These are phyloP conservation scores for Dicycla oo DNA, from an alignment of 2,888 invertebrate genomes.

Conservation along the genomic window DNA sequence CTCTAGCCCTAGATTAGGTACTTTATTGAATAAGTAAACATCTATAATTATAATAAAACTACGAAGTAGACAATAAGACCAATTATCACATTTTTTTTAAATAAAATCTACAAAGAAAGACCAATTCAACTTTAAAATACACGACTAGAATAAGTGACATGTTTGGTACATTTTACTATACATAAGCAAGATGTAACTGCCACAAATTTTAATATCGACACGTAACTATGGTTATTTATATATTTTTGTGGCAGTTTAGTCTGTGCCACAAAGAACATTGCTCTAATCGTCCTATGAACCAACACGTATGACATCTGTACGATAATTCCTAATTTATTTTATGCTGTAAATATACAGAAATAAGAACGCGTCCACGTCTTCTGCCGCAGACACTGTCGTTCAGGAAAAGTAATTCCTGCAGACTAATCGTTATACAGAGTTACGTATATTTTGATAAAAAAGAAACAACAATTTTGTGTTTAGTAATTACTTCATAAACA, in stretches of 20 bases:
- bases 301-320: not conserved
- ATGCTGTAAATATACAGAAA: not conserved
- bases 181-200: not conserved
- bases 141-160: slow-evolving; percentile 27
- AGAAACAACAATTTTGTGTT: too few relatives aligned
- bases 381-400: too few relatives aligned
- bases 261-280: not conserved
- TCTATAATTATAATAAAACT: not conserved
- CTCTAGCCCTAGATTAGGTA: not conserved
- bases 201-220: not conserved
- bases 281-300: not conserved
- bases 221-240: not conserved
- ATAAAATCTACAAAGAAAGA: not conserved
- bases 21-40: slow-evolving; percentile 4
- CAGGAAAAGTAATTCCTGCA: too few relatives aligned
- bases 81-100: slow-evolving; percentile 13
- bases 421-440: too few relatives aligned
- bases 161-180: not conserved
- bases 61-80: slow-evolving; percentile 16
- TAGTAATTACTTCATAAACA: too few relatives aligned
- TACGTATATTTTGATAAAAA: too few relatives aligned
- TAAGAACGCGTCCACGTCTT: too few relatives aligned
- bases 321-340: not conserved
- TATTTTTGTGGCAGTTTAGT: not conserved
- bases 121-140: not conserved